Conservation (phyloP, 2,888 invertebrate genomes). For the Macrophya alboannulata region DNA sequence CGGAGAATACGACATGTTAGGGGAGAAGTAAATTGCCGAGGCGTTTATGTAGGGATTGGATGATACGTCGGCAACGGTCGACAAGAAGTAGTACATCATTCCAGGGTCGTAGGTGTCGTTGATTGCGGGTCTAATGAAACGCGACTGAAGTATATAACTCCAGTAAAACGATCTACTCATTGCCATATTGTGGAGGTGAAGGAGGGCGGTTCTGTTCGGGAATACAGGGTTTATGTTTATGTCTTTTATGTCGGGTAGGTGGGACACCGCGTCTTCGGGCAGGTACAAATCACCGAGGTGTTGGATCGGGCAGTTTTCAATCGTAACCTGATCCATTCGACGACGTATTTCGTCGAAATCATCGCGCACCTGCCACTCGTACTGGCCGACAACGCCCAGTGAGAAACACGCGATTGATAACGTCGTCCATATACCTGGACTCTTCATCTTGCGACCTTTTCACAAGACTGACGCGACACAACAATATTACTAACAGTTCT, state of each 20-base stretch:
- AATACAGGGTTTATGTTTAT: constrained; percentile 97
- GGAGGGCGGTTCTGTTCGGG: constrained; percentile 95
- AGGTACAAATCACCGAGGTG: constrained; percentile 92
- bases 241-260: constrained; percentile 96
- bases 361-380: constrained; percentile 96
- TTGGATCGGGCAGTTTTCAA: constrained; percentile 95
- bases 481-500: neutral
- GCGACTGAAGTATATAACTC: constrained; percentile 95
- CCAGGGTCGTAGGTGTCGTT: constrained; percentile 98
- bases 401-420: constrained; percentile 68
- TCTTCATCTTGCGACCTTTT: constrained; percentile 6
- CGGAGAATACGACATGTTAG: constrained; percentile 96
- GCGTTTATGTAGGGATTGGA: constrained; percentile 96
- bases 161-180: constrained; percentile 97
- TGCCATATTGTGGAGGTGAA: constrained; percentile 98
- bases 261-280: constrained; percentile 93
- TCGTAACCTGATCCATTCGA: constrained; percentile 91
- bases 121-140: constrained; percentile 94
- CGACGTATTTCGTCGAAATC: constrained; percentile 94
- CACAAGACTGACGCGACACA: neutral
- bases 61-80: constrained; percentile 97
- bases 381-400: constrained; percentile 90
- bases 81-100: constrained; percentile 98
- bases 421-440: constrained; percentile 52
- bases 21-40: constrained; percentile 96